Evolutionary conservation across 2,797 vertebrate genomes (phyloP), one percentile per base, ranked within the genome.

Genomic region (Forpus xanthops): DNA sequence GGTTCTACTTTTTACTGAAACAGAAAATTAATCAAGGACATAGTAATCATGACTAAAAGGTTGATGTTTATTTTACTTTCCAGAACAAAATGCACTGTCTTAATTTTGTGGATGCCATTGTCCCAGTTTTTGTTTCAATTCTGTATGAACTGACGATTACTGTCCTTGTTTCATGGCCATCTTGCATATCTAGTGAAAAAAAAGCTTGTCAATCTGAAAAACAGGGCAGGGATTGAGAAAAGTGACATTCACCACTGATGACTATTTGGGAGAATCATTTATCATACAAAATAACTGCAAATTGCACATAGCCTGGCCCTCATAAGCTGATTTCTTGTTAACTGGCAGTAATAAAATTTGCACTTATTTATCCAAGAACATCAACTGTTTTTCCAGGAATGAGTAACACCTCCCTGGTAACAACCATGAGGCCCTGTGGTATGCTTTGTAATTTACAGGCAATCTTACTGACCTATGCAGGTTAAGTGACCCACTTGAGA

Each of bases 401-500:
- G 3, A 71, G 49, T 56, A 89, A 42, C 20, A 15, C 35, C 5
- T 89, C 49, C 39, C 5, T 87, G 27, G 1, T 60, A 84, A 56
- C 25, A 92, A 15, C 33, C 37, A 17, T 19, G 21, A 72, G 42
- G 25, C 85, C 21, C 0, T 70, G 37, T 67, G 71, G n/a, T 90
- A 33, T 74, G 77, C 41, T 61, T 28, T 31, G 5, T 96, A 74
- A 80, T 89, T 90, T 90, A 60, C 27, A 70, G 80, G 7, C 24
- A 28, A 27, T 64, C 53, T 85, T 66, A 55, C 58, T 89, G 89
- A 81, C 50, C 41, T 75, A 0, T 0, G 3, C 53, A 52, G 53
- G 72, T 93, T 89, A 93, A 93, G n/a, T 80, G 84, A 89, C 52
- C 87, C 58, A 67, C 75, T 87, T 77, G 68, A 91, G 75, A 33